Conservation (phyloP, 2,797 vertebrate species). For the Tachyglossus aculeatus region DNA sequence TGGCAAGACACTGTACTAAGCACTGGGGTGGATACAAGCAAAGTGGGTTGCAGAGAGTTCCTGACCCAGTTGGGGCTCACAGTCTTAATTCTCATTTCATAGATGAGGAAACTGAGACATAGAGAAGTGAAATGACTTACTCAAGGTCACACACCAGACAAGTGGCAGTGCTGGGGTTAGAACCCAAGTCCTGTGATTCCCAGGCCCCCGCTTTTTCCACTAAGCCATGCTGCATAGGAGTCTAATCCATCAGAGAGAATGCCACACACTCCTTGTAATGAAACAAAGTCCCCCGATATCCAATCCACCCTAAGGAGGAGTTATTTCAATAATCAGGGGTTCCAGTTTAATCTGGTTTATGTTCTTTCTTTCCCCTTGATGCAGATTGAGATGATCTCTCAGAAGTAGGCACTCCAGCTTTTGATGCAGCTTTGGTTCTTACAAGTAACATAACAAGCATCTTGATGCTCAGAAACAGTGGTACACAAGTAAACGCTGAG, state of each 20-base stretch:
- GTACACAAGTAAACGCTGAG: slow-evolving; percentile 3
- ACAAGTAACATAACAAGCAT: slow-evolving; percentile 23
- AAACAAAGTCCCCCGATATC: neutral
- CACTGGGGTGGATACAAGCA: too few species aligned
- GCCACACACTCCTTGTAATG: too few species aligned
- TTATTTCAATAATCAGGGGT: neutral
- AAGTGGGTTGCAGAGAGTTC: too few species aligned
- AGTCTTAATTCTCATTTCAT: neutral
- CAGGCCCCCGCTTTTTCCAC: accelerated
- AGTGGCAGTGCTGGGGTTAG: neutral
- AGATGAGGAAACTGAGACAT: neutral
- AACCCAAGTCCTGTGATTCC: neutral
- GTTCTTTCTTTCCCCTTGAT: slow-evolving; percentile 4
- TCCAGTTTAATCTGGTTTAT: neutral
- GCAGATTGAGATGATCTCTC: neutral
- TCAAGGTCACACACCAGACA: neutral
- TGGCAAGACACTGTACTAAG: too few species aligned
- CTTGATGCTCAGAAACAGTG: slow-evolving; percentile 10
- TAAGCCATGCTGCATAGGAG: neutral
- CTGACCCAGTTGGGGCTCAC: neutral
- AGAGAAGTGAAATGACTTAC: neutral
- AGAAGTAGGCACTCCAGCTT: slow-evolving; percentile 2
- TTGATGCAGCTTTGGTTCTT: neutral
- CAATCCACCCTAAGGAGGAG: neutral
- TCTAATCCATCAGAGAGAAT: neutral